Conservation (phyloP, 2,797 vertebrate genomes). For the Spinus pinus region DNA sequence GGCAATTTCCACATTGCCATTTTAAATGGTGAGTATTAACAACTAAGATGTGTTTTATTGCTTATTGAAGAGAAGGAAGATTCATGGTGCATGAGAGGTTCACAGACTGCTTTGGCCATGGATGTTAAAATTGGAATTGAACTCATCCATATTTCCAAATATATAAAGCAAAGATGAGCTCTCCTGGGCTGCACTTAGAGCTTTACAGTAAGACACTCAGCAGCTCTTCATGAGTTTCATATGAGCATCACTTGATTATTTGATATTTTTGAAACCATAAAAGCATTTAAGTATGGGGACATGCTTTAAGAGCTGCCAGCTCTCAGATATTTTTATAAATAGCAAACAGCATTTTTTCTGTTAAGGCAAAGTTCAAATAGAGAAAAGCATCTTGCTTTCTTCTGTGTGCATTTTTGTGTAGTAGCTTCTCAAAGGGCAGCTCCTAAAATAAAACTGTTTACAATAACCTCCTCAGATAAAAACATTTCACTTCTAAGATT, state of each 20-base stretch:
- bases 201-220: background rate
- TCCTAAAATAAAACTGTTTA: slow-evolving; percentile 45
- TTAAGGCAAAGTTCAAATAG: background rate
- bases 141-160: background rate
- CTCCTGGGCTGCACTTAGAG: background rate
- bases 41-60: background rate
- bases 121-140: background rate
- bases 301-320: background rate
- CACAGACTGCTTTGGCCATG: background rate
- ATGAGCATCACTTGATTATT: background rate
- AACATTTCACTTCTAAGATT: background rate
- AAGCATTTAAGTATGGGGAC: background rate
- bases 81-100: background rate
- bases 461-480: background rate
- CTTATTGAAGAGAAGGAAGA: background rate
- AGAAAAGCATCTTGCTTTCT: background rate
- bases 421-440: slow-evolving; percentile 14
- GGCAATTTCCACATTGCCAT: background rate
- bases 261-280: background rate
- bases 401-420: background rate
- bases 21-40: background rate
- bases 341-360: background rate
- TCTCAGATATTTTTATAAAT: background rate
- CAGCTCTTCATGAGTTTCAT: background rate
- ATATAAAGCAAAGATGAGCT: background rate